phyloP scores from a whole-genome alignment of 2,113 vertebrate species.

The Cinclus cinclus region DNA sequence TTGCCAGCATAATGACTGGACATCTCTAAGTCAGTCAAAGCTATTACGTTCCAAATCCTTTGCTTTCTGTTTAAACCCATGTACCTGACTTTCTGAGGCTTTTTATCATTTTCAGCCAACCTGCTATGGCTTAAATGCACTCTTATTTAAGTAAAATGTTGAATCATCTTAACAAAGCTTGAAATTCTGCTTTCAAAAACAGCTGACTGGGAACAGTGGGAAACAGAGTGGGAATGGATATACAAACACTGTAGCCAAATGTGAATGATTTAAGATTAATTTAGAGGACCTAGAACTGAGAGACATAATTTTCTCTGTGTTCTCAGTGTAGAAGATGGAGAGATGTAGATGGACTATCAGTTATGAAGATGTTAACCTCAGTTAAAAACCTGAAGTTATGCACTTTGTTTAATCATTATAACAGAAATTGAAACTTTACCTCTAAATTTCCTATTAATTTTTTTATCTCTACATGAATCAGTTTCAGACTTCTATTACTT shows the following conservation, averaged over 20 bases:
- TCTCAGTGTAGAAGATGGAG: not conserved
- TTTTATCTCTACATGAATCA: not conserved
- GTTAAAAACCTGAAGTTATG: not conserved
- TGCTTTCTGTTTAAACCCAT: not conserved
- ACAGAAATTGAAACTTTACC: not conserved
- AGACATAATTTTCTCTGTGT: not conserved
- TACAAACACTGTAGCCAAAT: not conserved
- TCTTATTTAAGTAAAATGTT: not conserved
- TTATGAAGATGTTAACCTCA: not conserved
- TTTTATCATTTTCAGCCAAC: not conserved
- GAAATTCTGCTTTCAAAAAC: not conserved
- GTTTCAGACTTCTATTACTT: not conserved
- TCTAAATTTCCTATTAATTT: not conserved
- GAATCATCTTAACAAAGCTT: not conserved
- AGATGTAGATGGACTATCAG: not conserved
- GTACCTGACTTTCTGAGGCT: not conserved
- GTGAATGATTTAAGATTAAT: not conserved
- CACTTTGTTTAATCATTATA: not conserved
- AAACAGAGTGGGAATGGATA: not conserved
- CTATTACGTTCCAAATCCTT: rapidly evolving
- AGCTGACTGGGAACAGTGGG: not conserved
- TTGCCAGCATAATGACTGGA: not conserved
- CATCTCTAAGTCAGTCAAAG: not conserved
- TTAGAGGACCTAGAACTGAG: not conserved
- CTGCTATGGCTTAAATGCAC: not conserved